These are phyloP conservation scores for Novumbra hubbsi DNA, from an alignment of 2,797 vertebrate species.

Conservation along the genomic window DNA sequence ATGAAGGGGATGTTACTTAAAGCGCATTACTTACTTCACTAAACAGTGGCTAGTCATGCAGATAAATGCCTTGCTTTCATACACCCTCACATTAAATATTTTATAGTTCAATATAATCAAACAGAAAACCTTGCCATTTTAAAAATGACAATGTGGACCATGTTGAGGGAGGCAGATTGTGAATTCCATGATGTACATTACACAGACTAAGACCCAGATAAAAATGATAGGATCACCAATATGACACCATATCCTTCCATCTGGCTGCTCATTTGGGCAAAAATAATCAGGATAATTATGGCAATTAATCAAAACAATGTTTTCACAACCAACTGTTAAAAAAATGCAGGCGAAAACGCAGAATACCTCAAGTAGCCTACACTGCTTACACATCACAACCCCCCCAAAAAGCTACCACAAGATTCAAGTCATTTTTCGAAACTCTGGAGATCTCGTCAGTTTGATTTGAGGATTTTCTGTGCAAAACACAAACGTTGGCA, in stretches of 20 bases:
- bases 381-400: not conserved
- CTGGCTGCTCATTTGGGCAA: conserved; percentile 77
- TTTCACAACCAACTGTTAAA: conserved; percentile 72
- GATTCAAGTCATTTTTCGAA: not conserved
- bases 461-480: conserved; percentile 21
- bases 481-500: conserved; percentile 37
- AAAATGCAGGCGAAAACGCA: conserved; percentile 44
- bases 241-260: conserved; percentile 77
- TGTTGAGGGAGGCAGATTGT: conserved; percentile 70
- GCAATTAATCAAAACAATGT: conserved; percentile 76
- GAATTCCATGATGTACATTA: conserved; percentile 65
- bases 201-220: conserved; percentile 66
- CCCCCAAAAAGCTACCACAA: no score
- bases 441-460: conserved; percentile 13
- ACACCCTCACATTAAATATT: conserved; percentile 77
- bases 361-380: not conserved
- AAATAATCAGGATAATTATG: conserved; percentile 77
- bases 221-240: conserved; percentile 72
- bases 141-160: conserved; percentile 55
- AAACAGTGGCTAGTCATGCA: conserved; percentile 78
- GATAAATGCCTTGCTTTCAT: conserved; percentile 79
- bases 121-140: conserved; percentile 55
- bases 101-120: conserved; percentile 77
- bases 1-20: conserved; percentile 80
- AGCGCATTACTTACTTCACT: conserved; percentile 79